Evolutionary conservation across 2,888 invertebrate species (phyloP).

Genomic region (Philereme transversata): DNA sequence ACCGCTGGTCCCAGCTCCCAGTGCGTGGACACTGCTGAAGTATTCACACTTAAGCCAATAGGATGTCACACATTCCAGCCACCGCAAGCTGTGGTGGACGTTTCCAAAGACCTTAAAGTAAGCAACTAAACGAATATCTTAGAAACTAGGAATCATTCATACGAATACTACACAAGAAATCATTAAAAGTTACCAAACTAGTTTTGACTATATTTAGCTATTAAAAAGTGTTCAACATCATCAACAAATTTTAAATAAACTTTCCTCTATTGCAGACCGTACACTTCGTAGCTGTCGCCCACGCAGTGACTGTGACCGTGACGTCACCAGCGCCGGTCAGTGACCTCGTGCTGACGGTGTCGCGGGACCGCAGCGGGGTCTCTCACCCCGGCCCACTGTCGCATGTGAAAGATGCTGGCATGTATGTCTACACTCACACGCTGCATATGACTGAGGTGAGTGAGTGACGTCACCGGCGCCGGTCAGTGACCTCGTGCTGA

Average conservation of each 20-base stretch:
- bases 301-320: slow-evolving; percentile 80
- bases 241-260: neutral
- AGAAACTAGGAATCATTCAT: too few species aligned
- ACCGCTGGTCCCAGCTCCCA: slow-evolving; percentile 87
- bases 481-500: too few species aligned
- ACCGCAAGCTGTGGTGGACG: slow-evolving; percentile 44
- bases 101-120: slow-evolving; percentile 21
- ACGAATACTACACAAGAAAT: too few species aligned
- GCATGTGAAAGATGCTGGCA: slow-evolving; percentile 44
- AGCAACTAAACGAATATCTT: too few species aligned
- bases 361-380: slow-evolving; percentile 41
- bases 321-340: slow-evolving; percentile 70
- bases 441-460: slow-evolving; percentile 69
- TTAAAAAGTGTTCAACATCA: too few species aligned
- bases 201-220: too few species aligned
- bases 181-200: too few species aligned
- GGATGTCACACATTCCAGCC: slow-evolving; percentile 92
- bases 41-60: slow-evolving; percentile 88
- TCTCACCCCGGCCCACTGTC: slow-evolving; percentile 46
- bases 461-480: slow-evolving; percentile 6
- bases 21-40: slow-evolving; percentile 89
- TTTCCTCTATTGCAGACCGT: slow-evolving; percentile 61
- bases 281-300: slow-evolving; percentile 81
- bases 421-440: slow-evolving; percentile 65
- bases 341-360: slow-evolving; percentile 73